Evolutionary conservation across 2,113 vertebrate species (phyloP).

Genomic region (Oryzias curvinotus): DNA sequence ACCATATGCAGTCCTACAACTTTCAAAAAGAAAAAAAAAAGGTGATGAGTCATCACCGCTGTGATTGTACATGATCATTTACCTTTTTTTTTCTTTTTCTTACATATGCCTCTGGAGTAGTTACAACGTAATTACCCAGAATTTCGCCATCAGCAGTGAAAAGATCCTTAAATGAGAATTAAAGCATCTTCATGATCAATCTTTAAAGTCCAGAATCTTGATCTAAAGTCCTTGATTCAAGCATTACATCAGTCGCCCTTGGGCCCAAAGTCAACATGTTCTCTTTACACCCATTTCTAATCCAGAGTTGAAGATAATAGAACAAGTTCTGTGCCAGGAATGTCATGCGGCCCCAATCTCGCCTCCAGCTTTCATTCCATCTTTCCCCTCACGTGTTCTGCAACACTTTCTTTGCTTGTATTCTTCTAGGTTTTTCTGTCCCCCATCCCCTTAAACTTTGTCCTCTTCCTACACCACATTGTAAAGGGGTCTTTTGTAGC

Average conservation of each 20-base stretch:
- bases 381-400: constrained; percentile 38
- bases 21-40: too few relatives aligned
- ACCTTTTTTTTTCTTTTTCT: too few relatives aligned
- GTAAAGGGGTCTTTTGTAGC: constrained; percentile 60
- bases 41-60: too few relatives aligned
- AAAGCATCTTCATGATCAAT: not conserved
- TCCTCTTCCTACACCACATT: constrained; percentile 46
- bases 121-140: too few relatives aligned
- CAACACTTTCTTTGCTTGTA: constrained; percentile 42
- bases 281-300: constrained; percentile 59
- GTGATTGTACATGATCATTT: too few relatives aligned
- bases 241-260: constrained; percentile 56
- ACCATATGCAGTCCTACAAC: too few relatives aligned
- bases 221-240: constrained; percentile 61
- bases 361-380: constrained; percentile 36
- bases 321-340: constrained; percentile 52
- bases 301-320: constrained; percentile 60
- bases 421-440: constrained; percentile 19
- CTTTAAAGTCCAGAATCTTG: constrained; percentile 34
- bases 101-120: too few relatives aligned
- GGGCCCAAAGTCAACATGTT: constrained; percentile 51
- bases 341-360: constrained; percentile 55
- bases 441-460: constrained; percentile 36
- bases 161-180: constrained; percentile 19
- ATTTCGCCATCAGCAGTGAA: constrained; percentile 15